Base-by-base conservation (phyloP, 1,140 invertebrate species). In the Hydropsyche tenuis region DNA sequence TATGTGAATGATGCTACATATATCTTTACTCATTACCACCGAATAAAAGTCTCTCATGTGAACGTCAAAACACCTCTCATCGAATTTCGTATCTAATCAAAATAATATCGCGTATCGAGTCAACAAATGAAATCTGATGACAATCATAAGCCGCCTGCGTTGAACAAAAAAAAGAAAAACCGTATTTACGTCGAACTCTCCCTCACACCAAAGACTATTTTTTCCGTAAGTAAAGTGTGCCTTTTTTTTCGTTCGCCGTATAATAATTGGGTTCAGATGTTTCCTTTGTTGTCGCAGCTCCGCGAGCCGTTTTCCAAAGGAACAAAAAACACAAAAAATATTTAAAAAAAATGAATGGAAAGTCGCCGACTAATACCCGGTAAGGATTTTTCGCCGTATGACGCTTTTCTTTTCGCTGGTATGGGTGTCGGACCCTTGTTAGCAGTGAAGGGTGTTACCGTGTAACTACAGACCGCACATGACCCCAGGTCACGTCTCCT, bases 191-290 rank as follows among this genome's bases (percentile, higher is more conserved):
- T 48, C 30, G 30, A 37, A 37, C 30, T 37, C 3, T 37, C 30
- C 9, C 30, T 37, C 3, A 4, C 3, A 9, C 3, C 30, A 9
- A 37, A 3, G 3, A 3, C 30, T 37, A 37, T 37, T 37, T 37
- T 37, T 37, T 25, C 56, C 37, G 3, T 27, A 68, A n/a, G 30
- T 46, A 68, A 68, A 68, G 56, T 60, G 56, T 48, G 42, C 42
- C 46, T 46, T 66, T 20, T 63, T 63, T 27, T 12, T 27, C 14
- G 16, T 63, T 53, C 20, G 7, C 48, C 48, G 14, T 11, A 27
- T 43, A 48, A 68, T 68, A 68, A 68, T 68, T 68, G 65, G 65
- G 65, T 68, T 68, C 65, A 43, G 45, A 68, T 68, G 45, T 68
- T 68, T 68, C 42, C 45, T 68, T 48, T 68, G 42, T 48, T 43